Base-by-base conservation (phyloP, 1,140 invertebrate species). In the Drosophila truncata region DNA sequence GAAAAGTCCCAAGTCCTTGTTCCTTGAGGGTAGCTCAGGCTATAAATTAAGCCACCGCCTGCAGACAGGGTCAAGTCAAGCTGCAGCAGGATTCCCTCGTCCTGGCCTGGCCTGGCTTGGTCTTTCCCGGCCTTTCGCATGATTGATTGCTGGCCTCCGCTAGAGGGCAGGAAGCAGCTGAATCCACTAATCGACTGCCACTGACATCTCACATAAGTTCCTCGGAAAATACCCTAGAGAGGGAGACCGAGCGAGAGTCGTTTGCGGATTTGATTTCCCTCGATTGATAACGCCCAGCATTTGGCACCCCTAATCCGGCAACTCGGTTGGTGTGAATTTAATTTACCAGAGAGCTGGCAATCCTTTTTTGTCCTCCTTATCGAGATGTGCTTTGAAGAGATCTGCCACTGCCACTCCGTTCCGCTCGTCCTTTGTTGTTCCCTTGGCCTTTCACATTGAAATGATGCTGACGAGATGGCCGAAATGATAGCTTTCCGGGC, bases 1-100 rank as follows among this genome's bases (percentile, higher is more conserved):
- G 85, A 82, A 90, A 90, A 90, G 74, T 82, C 83, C 76, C 82
- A 90, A 82, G 74, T 82, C 83, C 84, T 87, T 82, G 71, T 65
- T 44, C 42, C 60, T 58, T 39, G 78, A 90, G 86, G 85, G 85
- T 90, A 83, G 70, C 69, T 69, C 73, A 65, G 81, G 78, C 76
- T 78, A 84, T 88, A 90, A 88, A 88, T 88, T 88, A 88, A 90
- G 74, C 78, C 66, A 85, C 74, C 75, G 81, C 85, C 85, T 88
- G 82, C 78, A 85, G 82, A 67, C 80, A 44, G 80, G 73, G 78
- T 78, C 80, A 79, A 52, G 46, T 37, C 64, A 61, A 67, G 37
- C 63, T 67, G 42, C 58, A 66, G 64, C 72, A 78, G 73, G 82
- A 85, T 85, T 80, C 71, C 52, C 75, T 60, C 11, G 42, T 42